A percentile compares a stretch with the other conserved stretches of the same genome.
Conservation (phyloP, 1,140 invertebrate genomes). For the Parapsyche elsis region DNA sequence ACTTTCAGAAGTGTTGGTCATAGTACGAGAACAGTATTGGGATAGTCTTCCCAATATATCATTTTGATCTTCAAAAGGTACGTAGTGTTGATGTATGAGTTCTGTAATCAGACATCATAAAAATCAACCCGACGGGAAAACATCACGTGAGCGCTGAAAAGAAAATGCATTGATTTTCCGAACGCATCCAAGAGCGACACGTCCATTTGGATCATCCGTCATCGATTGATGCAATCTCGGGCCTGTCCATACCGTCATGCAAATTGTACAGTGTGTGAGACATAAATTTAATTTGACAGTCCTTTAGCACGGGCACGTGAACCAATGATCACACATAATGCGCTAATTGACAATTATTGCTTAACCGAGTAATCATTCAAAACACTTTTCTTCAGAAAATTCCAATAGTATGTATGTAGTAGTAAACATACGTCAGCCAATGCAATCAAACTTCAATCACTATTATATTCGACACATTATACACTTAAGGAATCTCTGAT, state of each 20-base stretch:
- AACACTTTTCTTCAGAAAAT: too few relatives aligned
- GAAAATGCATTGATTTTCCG: not conserved
- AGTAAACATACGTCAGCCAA: too few relatives aligned
- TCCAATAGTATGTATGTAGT: too few relatives aligned
- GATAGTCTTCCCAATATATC: conserved; percentile 73
- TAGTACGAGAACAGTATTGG: conserved; percentile 76
- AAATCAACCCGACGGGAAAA: not conserved
- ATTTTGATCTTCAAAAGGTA: conserved; percentile 63
- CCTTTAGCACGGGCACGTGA: not conserved
- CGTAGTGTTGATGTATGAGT: conserved; percentile 71
- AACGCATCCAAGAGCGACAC: not conserved
- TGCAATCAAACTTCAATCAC: too few relatives aligned
- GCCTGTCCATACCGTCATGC: too few relatives aligned
- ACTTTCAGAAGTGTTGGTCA: conserved; percentile 72
- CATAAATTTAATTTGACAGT: not conserved
- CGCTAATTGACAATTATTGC: not conserved
- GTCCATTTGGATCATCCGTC: not conserved
- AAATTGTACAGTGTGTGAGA: not conserved
- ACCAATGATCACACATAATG: not conserved
- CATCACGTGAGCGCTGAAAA: not conserved
- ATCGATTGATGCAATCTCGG: not conserved
- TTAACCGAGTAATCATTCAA: too few relatives aligned
- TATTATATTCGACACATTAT: too few relatives aligned
- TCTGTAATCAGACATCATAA: conserved; percentile 64
- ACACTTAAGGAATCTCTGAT: too few relatives aligned